These are phyloP conservation scores for Thunnus albacares DNA, from an alignment of 2,797 vertebrate genomes.

Conservation along the genomic window DNA sequence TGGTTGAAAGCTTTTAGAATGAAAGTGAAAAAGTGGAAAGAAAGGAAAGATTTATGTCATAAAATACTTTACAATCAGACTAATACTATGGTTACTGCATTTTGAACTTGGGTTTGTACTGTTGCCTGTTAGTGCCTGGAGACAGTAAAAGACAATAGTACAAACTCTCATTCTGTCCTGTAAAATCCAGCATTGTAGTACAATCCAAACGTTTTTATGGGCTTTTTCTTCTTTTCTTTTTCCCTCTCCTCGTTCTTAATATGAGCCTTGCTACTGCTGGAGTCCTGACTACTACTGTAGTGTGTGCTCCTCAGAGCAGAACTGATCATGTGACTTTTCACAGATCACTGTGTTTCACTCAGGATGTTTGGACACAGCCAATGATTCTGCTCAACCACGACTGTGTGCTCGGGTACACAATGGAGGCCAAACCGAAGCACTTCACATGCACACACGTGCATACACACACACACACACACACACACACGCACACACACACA, in stretches of 20 bases:
- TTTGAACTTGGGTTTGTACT: not conserved
- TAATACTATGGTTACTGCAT: not conserved
- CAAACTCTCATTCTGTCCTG: not conserved
- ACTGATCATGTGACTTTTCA: constrained; percentile 38
- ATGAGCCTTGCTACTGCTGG: not conserved
- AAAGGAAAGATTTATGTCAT: not conserved
- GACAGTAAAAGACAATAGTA: not conserved
- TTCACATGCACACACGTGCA: constrained; percentile 1
- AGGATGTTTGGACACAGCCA: constrained; percentile 45
- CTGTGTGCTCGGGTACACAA: constrained; percentile 24
- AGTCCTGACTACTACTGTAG: not conserved
- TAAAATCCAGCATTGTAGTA: not conserved
- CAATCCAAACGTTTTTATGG: not conserved
- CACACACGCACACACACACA: not conserved
- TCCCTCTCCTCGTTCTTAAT: not conserved
- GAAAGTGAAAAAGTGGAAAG: too few relatives aligned
- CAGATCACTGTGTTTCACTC: constrained; percentile 47
- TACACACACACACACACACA: not conserved
- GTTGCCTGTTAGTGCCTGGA: not conserved
- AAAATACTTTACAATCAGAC: not conserved
- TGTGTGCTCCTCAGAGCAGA: constrained; percentile 23
- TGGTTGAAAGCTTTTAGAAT: too few relatives aligned
- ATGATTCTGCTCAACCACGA: constrained; percentile 23
- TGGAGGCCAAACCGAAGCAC: not conserved
- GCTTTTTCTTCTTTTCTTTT: not conserved